Percentiles rank a stretch among this genome's conserved stretches.
Conservation (phyloP, 2,113 vertebrate species). For the Grammatotria lemairii region DNA sequence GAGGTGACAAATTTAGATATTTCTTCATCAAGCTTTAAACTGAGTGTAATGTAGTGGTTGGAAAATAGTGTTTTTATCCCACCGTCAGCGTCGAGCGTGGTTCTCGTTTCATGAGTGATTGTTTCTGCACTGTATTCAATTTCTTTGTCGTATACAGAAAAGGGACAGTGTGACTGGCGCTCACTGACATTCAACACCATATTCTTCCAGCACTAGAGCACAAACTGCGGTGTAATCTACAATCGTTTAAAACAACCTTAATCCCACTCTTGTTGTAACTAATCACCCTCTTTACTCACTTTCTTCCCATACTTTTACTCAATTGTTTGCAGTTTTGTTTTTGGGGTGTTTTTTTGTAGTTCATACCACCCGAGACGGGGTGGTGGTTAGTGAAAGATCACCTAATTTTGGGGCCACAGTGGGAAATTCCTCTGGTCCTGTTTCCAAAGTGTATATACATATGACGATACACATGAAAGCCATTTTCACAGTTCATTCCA, state of each 20-base stretch:
- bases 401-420: neutral
- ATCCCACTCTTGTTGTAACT: slow-evolving; percentile 36
- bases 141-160: neutral
- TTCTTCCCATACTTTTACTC: neutral
- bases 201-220: neutral
- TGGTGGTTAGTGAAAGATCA: neutral
- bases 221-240: slow-evolving; percentile 14
- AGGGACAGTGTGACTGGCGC: neutral
- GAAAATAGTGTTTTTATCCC: neutral
- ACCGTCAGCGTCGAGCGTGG: neutral
- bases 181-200: slow-evolving; percentile 4
- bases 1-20: neutral
- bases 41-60: neutral
- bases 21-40: neutral
- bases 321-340: neutral
- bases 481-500: slow-evolving; percentile 45
- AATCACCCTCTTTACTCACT: neutral
- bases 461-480: slow-evolving; percentile 5
- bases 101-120: neutral
- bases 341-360: neutral
- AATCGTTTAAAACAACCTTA: slow-evolving; percentile 27
- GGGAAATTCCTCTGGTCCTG: neutral
- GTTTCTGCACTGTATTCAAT: neutral
- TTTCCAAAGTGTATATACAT: neutral
- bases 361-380: rapidly evolving